Evolutionary conservation across 2,888 invertebrate species (phyloP), one percentile per base, ranked within the genome.

Genomic region (Drosophila planitibia): DNA sequence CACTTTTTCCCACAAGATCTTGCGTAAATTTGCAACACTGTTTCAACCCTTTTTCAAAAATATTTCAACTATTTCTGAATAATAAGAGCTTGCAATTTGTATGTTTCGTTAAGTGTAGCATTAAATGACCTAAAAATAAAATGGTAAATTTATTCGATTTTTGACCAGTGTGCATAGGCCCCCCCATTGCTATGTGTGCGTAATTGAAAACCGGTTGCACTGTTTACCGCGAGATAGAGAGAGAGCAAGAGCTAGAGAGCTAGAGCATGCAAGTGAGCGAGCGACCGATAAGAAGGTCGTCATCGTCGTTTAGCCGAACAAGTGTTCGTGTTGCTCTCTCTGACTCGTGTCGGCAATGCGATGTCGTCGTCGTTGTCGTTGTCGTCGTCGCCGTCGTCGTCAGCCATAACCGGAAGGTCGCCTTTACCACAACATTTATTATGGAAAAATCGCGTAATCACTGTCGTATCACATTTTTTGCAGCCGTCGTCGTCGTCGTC

Each of bases 391-490:
- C 47, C 41, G 65, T 70, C 66, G 61, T 70, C 59, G 62, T 71
- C 79, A 73, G 83, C 82, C 75, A 87, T 89, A 83, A 83, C 91
- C 91, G 91, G 91, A 91, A 91, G 91, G 91, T 91, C 91, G 91
- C 87, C 88, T 91, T 91, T 91, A 85, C 90, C 90, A 87, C 90
- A 89, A 87, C 82, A 85, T 91, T 91, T 91, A 91, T 91, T 88
- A 90, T 90, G 86, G 89, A 84, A 89, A 77, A 90, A 90, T 89
- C 87, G 91, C 87, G 88, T 90, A 91, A 91, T 91, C 90, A 90
- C 82, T 89, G 89, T 91, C 86, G 91, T 81, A 82, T 85, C 83
- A 85, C 76, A 64, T 88, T 80, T 82, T 75, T 66, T 61, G 65
- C 62, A 65, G 68, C 30, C 64, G 49, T 55, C 53, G 55, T 69